A percentile compares a stretch with the other conserved stretches of the same genome.
Conservation (phyloP, 1,140 invertebrate genomes). For the Habropoda laboriosa region DNA sequence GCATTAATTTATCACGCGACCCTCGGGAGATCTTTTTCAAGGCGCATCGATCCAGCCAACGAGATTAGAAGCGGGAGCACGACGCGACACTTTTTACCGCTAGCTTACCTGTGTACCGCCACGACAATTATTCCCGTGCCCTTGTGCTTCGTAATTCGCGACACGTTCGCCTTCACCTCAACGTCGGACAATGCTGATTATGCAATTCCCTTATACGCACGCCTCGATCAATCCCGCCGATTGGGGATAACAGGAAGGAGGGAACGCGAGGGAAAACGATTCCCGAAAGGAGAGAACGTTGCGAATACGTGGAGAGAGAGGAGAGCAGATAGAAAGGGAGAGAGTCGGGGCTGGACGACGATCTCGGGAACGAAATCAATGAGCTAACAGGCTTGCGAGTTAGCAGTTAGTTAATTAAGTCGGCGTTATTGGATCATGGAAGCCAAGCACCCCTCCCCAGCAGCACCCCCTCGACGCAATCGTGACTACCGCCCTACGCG, state of each 20-base stretch:
- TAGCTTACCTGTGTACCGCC: constrained; percentile 14
- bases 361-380: constrained; percentile 76
- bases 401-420: constrained; percentile 82
- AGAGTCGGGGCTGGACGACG: constrained; percentile 32
- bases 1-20: constrained; percentile 75
- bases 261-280: constrained; percentile 21
- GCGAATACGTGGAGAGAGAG: background rate
- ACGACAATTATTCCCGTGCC: background rate
- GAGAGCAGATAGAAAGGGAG: background rate
- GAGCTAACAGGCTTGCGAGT: constrained; percentile 81
- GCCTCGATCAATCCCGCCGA: too few relatives aligned
- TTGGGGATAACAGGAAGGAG: too few relatives aligned
- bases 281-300: constrained; percentile 11
- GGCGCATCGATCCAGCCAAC: constrained; percentile 69
- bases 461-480: constrained; percentile 36
- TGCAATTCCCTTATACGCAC: too few relatives aligned
- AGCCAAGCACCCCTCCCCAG: constrained; percentile 76
- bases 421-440: constrained; percentile 81
- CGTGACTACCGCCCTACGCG: constrained; percentile 39
- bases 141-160: background rate
- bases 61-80: constrained; percentile 67
- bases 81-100: constrained; percentile 58
- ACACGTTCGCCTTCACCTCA: background rate
- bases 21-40: constrained; percentile 66
- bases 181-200: background rate